A percentile compares a stretch with the other conserved stretches of the same genome.
Conservation (phyloP, 1,140 invertebrate genomes). For the Ceratosolen fusciceps region DNA sequence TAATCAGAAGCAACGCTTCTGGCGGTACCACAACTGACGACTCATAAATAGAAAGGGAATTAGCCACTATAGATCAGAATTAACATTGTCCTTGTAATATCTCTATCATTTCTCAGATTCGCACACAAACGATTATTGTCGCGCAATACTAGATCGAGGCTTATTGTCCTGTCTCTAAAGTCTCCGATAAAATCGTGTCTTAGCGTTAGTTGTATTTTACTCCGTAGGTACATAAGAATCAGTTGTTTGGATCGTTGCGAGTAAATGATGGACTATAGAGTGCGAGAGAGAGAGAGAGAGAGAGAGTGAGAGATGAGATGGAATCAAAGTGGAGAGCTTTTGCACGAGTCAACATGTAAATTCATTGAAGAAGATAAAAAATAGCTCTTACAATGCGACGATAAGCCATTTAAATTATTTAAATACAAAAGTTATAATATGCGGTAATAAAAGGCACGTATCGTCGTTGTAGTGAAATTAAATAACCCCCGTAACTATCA, state of each 20-base stretch:
- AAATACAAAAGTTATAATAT: not conserved
- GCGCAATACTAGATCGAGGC: not conserved
- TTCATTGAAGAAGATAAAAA: constrained; percentile 31
- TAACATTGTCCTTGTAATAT: not conserved
- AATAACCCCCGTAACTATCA: too few species aligned
- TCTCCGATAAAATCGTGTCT: not conserved
- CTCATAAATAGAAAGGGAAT: not conserved
- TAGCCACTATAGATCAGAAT: not conserved
- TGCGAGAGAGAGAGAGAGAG: constrained; percentile 10
- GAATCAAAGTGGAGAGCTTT: not conserved
- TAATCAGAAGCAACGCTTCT: not conserved
- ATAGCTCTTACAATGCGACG: not conserved
- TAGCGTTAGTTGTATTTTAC: not conserved
- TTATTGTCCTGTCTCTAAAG: constrained; percentile 16
- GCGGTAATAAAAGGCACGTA: not conserved
- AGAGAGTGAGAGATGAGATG: constrained; percentile 17
- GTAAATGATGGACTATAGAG: not conserved
- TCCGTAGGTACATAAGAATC: not conserved
- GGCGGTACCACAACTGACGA: not conserved
- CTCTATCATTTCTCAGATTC: not conserved
- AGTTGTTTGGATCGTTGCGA: not conserved
- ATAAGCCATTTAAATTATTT: constrained; percentile 33
- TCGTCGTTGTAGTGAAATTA: too few species aligned
- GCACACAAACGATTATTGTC: constrained; percentile 22
- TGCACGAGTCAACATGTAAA: constrained; percentile 21